A percentile compares a stretch with the other conserved stretches of the same genome.
Conservation (phyloP, 2,797 vertebrate genomes). For the Pangasius sanitwongsei region DNA sequence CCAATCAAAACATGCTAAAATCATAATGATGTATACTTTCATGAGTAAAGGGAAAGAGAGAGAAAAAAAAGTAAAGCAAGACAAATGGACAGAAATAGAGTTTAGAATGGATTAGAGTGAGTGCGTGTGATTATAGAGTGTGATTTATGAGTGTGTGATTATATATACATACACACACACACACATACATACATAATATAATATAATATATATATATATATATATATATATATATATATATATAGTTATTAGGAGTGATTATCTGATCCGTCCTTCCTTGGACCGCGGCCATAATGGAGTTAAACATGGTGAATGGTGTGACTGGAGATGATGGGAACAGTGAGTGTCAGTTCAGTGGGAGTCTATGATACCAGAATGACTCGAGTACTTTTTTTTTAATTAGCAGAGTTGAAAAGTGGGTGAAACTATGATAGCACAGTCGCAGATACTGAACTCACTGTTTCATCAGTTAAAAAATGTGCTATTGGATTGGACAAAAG, state of each 20-base stretch:
- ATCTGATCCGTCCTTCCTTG: slow-evolving; percentile 33
- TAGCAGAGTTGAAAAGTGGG: not conserved
- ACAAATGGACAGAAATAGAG: too few species aligned
- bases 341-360: slow-evolving; percentile 4
- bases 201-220: too few species aligned
- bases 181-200: too few species aligned
- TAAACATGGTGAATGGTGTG: slow-evolving; percentile 35
- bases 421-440: not conserved
- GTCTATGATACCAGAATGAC: not conserved
- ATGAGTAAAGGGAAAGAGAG: too few species aligned
- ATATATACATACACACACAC: too few species aligned
- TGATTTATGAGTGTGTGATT: not conserved
- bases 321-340: not conserved
- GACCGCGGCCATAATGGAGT: slow-evolving; percentile 21
- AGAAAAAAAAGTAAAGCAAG: too few species aligned
- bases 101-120: not conserved
- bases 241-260: slow-evolving; percentile 46
- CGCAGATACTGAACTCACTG: not conserved
- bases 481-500: not conserved
- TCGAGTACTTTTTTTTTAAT: not conserved
- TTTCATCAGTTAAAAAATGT: not conserved
- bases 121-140: not conserved
- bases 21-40: too few species aligned
- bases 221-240: slow-evolving; percentile 24
- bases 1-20: too few species aligned